Evolutionary conservation across 2,113 vertebrate species (phyloP).

Genomic region (Petrocephalus microphthalmus): DNA sequence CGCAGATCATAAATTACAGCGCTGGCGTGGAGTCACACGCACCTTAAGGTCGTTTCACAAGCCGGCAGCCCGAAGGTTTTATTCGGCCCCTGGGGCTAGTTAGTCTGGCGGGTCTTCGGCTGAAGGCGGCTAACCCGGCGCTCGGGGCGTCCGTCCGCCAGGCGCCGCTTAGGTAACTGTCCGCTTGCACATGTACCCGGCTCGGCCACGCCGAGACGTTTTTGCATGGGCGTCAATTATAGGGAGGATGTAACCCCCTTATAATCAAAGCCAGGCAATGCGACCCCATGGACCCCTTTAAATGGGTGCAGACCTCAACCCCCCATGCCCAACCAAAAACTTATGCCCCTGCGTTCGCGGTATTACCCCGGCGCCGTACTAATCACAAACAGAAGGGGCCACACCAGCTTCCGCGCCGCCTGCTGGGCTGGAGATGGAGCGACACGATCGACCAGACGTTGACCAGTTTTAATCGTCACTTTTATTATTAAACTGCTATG

Average conservation of each 20-base stretch:
- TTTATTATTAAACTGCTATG: constrained; percentile 25
- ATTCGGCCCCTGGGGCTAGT: background rate
- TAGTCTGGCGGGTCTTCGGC: background rate
- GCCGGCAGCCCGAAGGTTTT: background rate
- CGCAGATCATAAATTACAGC: background rate
- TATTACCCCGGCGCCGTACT: background rate
- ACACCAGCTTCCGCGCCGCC: background rate
- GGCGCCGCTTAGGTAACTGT: background rate
- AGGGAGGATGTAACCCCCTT: too few species aligned
- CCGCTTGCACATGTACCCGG: background rate
- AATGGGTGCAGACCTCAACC: too few species aligned
- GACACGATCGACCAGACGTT: background rate
- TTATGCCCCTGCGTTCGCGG: too few species aligned
- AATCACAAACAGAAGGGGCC: background rate
- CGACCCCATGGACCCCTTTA: too few species aligned
- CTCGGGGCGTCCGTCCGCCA: background rate
- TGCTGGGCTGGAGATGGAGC: background rate
- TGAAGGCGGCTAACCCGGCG: background rate
- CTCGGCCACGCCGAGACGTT: background rate
- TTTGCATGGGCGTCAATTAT: too few species aligned
- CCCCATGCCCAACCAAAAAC: too few species aligned
- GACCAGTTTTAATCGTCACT: background rate
- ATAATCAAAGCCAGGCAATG: too few species aligned
- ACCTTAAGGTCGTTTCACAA: background rate
- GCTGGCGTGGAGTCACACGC: background rate